Conservation (phyloP, 2,113 vertebrate species). For the Hemiscyllium ocellatum region DNA sequence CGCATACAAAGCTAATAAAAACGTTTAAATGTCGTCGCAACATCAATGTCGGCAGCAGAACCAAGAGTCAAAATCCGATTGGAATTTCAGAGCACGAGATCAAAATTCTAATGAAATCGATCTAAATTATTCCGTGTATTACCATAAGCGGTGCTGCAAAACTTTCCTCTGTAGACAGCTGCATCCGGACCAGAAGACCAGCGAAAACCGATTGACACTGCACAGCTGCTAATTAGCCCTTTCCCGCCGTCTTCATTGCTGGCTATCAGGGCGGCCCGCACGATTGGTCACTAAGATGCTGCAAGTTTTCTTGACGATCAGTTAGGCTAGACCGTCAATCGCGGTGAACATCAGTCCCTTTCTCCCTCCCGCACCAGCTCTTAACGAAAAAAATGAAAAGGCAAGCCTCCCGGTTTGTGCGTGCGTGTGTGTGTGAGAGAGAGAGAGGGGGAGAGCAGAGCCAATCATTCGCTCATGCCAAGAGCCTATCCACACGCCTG, state of each 20-base stretch:
- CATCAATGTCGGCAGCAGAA: not conserved
- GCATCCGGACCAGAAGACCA: not conserved
- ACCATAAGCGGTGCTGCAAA: not conserved
- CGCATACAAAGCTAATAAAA: not conserved
- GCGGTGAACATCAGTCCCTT: not conserved
- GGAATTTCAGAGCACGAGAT: not conserved
- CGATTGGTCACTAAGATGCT: not conserved
- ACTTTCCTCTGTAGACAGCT: conserved; percentile 6
- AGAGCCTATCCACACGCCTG: not conserved
- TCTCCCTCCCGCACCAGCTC: not conserved
- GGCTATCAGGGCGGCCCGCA: not conserved
- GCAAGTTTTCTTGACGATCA: not conserved
- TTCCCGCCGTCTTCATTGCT: not conserved
- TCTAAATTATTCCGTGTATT: not conserved
- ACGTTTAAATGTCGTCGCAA: not conserved
- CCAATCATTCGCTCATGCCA: not conserved
- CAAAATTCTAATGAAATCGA: not conserved
- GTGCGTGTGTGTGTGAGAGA: not conserved
- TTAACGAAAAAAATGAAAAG: not conserved
- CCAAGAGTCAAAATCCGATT: not conserved
- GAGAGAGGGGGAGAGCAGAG: not conserved
- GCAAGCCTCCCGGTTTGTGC: not conserved
- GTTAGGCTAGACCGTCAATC: not conserved
- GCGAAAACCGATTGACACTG: not conserved
- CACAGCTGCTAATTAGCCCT: not conserved